A percentile compares a stretch with the other conserved stretches of the same genome.
Conservation (phyloP, 2,113 vertebrate genomes). For the Pteruthius melanotis region DNA sequence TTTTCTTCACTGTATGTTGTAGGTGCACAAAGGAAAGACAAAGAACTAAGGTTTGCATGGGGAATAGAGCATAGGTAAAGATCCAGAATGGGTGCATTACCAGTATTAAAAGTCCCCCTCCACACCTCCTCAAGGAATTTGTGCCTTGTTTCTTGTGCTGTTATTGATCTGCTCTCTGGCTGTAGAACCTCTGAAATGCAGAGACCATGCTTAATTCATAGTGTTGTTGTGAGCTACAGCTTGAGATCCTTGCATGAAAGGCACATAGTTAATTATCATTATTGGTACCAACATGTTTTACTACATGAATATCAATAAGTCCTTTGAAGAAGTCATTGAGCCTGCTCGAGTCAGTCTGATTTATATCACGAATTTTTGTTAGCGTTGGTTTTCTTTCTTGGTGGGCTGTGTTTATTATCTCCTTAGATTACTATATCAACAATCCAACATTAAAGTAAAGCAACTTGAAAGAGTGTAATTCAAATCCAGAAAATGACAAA, state of each 20-base stretch:
- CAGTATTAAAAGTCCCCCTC: neutral
- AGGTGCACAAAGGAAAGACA: neutral
- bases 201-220: neutral
- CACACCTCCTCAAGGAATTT: neutral
- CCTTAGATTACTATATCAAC: neutral
- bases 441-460: conserved; percentile 11
- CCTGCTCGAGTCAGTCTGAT: neutral
- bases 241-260: conserved; percentile 37
- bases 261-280: conserved; percentile 37
- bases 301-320: conserved; percentile 36
- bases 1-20: neutral
- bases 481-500: neutral
- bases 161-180: neutral
- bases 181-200: conserved; percentile 5
- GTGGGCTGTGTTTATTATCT: neutral
- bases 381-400: neutral
- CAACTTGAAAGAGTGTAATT: conserved; percentile 22
- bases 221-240: neutral
- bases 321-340: conserved; percentile 49
- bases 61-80: neutral
- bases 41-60: neutral
- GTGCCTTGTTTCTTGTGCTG: neutral
- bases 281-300: conserved; percentile 30
- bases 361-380: conserved; percentile 22
- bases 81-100: rapidly evolving